phyloP scores from a whole-genome alignment of 2,113 vertebrate genomes.

The Aptenodytes forsteri region DNA sequence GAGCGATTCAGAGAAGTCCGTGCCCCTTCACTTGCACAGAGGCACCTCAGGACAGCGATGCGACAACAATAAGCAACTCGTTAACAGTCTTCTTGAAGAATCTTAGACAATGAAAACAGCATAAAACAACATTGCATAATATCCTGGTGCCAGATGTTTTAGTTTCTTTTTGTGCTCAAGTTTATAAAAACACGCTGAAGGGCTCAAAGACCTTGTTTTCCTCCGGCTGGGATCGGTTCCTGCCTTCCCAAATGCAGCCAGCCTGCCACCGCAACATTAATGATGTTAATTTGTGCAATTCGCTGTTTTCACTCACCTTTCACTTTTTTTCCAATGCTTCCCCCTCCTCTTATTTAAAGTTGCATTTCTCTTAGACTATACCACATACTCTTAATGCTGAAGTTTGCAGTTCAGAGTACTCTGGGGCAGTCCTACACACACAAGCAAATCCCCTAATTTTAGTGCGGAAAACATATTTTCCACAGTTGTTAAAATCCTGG shows the following conservation, averaged over 20 bases:
- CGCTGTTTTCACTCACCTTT: not conserved
- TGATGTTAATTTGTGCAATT: not conserved
- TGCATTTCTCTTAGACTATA: not conserved
- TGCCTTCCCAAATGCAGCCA: not conserved
- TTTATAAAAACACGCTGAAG: conserved; percentile 39
- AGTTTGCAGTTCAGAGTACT: not conserved
- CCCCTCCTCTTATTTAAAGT: not conserved
- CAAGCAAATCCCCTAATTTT: not conserved
- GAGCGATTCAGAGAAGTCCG: not conserved
- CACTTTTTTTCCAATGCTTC: not conserved
- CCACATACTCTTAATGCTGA: not conserved
- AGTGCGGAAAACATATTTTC: conserved; percentile 14
- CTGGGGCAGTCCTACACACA: not conserved
- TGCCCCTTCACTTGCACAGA: not conserved
- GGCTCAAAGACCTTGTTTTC: not conserved
- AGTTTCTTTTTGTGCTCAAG: conserved; percentile 31
- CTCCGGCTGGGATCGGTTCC: not conserved
- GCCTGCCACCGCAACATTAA: not conserved
- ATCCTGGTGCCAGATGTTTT: conserved; percentile 47
- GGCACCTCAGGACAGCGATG: not conserved
- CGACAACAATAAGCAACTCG: not conserved
- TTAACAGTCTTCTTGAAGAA: not conserved
- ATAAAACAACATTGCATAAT: conserved; percentile 38
- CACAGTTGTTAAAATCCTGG: conserved; percentile 21
- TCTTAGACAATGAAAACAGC: conserved; percentile 17